These are phyloP conservation scores for Cryptocheilus praepositus DNA, from an alignment of 2,888 invertebrate genomes.

Conservation along the genomic window DNA sequence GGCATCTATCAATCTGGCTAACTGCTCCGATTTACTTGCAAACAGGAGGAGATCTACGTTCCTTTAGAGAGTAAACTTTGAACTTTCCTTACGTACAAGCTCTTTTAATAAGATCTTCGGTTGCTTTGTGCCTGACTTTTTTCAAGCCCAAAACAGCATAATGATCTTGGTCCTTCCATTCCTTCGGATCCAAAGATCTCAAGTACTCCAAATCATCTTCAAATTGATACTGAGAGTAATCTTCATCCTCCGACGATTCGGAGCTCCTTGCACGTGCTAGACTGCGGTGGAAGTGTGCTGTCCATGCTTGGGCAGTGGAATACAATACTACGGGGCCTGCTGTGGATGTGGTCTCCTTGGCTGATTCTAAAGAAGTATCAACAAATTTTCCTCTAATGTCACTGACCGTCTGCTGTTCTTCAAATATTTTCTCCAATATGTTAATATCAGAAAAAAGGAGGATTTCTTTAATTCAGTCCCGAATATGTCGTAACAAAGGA, in stretches of 20 bases:
- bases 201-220: slow-evolving; percentile 89
- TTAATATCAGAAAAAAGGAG: background rate
- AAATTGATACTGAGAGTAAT: slow-evolving; percentile 75
- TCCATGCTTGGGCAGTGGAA: slow-evolving; percentile 68
- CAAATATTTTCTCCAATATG: slow-evolving; percentile 24
- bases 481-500: slow-evolving; percentile 8
- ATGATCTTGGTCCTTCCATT: slow-evolving; percentile 99
- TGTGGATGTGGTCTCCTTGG: slow-evolving; percentile 42
- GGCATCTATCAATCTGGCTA: slow-evolving; percentile 5
- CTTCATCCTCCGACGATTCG: slow-evolving; percentile 66
- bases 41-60: slow-evolving; percentile 49
- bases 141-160: slow-evolving; percentile 95
- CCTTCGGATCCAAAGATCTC: slow-evolving; percentile 93
- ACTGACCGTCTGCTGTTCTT: slow-evolving; percentile 2
- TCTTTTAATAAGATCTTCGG: slow-evolving; percentile 94
- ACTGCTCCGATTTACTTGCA: slow-evolving; percentile 5
- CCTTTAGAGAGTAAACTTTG: slow-evolving; percentile 43
- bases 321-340: slow-evolving; percentile 67
- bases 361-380: slow-evolving; percentile 21
- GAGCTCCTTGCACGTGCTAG: slow-evolving; percentile 50
- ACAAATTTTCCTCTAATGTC: background rate
- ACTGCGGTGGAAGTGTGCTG: slow-evolving; percentile 64
- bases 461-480: background rate
- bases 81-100: slow-evolving; percentile 83
- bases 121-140: slow-evolving; percentile 87